Evolutionary conservation across 2,113 vertebrate genomes (phyloP).

Genomic region (Semnornis frantzii): DNA sequence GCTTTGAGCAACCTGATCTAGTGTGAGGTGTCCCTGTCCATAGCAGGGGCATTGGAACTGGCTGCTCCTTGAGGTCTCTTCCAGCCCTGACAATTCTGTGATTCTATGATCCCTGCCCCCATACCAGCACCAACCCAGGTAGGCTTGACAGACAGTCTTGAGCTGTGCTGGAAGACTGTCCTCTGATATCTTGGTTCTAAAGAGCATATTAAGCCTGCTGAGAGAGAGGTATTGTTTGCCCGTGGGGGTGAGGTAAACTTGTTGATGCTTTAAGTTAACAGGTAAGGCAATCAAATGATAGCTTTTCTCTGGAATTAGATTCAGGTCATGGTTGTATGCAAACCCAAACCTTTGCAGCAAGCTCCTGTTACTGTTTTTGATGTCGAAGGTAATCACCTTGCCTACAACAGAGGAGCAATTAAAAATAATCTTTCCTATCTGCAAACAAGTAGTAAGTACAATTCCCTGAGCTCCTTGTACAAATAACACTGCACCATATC

Average conservation of each 20-base stretch:
- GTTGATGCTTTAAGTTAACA: neutral
- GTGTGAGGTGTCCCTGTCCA: too few relatives aligned
- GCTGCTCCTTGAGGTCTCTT: too few relatives aligned
- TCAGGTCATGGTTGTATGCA: neutral
- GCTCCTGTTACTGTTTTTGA: neutral
- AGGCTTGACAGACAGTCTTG: neutral
- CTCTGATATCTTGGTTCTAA: neutral
- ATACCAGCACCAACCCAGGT: fast-evolving
- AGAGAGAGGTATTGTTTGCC: neutral
- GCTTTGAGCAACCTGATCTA: too few relatives aligned
- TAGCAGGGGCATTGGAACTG: too few relatives aligned
- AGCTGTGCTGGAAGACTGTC: neutral
- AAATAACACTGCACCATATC: neutral
- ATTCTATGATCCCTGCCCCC: neutral
- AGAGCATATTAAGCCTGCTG: neutral
- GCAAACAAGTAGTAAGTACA: neutral
- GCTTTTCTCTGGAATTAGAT: neutral
- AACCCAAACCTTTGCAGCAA: neutral
- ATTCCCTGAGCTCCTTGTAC: neutral
- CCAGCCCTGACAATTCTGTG: too few relatives aligned
- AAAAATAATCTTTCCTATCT: neutral
- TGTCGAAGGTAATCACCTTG: neutral
- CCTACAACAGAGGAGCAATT: neutral
- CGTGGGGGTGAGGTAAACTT: neutral
- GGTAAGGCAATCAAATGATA: neutral